phyloP scores from a whole-genome alignment of 35 echinoderm and acorn worm species.

The Apostichopus japonicus region DNA sequence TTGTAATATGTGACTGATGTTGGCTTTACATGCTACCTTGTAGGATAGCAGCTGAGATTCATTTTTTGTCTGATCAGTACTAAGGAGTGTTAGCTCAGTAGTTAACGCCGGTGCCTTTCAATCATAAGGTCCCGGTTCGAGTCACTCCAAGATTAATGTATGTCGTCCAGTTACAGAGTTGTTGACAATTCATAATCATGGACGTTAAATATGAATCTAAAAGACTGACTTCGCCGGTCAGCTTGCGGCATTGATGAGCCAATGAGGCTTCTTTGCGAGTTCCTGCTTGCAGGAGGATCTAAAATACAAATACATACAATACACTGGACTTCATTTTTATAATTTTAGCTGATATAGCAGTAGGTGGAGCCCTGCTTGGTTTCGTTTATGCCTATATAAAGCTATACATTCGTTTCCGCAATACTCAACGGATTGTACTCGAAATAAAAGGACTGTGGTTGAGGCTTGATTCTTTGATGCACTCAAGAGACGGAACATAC shows the following conservation, averaged over 20 bases:
- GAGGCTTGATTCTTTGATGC: slow-evolving; percentile 45
- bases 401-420: slow-evolving; percentile 32
- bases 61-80: background rate
- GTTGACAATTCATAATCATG: too few species aligned
- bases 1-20: background rate
- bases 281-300: too few species aligned
- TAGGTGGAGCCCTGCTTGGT: background rate
- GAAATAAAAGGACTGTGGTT: slow-evolving; percentile 36
- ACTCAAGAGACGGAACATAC: slow-evolving; percentile 40
- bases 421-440: slow-evolving; percentile 5
- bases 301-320: background rate
- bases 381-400: slow-evolving; percentile 24
- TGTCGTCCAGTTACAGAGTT: too few species aligned
- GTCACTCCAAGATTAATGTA: too few species aligned
- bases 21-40: slow-evolving; percentile 37
- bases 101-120: too few species aligned
- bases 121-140: too few species aligned
- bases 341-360: slow-evolving; percentile 26
- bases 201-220: too few species aligned
- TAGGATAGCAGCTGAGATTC: slow-evolving; percentile 15
- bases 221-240: too few species aligned
- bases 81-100: too few species aligned
- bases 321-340: background rate
- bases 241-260: too few species aligned
- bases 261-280: too few species aligned